Base-by-base conservation (phyloP, 2,888 invertebrate species). In the Phanerotoma sp. region DNA sequence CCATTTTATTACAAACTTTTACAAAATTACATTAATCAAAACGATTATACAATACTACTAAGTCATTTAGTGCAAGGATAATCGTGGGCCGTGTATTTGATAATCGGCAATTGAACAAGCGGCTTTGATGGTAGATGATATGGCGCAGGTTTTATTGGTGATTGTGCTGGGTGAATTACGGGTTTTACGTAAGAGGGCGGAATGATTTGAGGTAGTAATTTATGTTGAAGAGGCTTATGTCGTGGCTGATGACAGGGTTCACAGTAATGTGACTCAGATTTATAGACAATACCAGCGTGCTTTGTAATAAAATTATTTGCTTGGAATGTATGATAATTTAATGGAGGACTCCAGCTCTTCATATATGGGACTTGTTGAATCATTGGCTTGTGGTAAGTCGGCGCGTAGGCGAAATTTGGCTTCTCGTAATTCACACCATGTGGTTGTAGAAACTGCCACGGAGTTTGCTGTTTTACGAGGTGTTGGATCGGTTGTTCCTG, bases 321-420 rank as follows among this genome's bases (percentile, higher is more conserved):
- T 25, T 10, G 18, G 25, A 22, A 16, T 4, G 30, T 9, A 37
- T 49, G 49, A 49, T 38, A 49, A 28, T 49, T 49, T 3, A 11
- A 1, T 13, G 49, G 20, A n/a, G 4, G 2, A 2, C n/a, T 13
- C 15, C 5, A n/a, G 13, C 22, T n/a, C 18, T 40, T 49, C 11
- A 28, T 11, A 44, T 44, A 44, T 3, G 64, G 57, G 28, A 54
- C 41, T 44, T 53, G 59, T n/a, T 68, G 65, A 30, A 63, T 55
- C 25, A 62, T 51, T 4, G 64, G 66, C 13, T 69, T 66, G 22
- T 71, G 65, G 53, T 68, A 71, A 40, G 62, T 65, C 0, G 73
- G 73, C 1, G 68, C 67, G 54, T 73, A 69, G 1, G 67, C 58
- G n/a, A 61, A 62, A 1, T 73, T 71, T 20, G 44, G 44, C 44